Evolutionary conservation across 2,113 vertebrate genomes (phyloP).

Genomic region (Bujurquina vittata): DNA sequence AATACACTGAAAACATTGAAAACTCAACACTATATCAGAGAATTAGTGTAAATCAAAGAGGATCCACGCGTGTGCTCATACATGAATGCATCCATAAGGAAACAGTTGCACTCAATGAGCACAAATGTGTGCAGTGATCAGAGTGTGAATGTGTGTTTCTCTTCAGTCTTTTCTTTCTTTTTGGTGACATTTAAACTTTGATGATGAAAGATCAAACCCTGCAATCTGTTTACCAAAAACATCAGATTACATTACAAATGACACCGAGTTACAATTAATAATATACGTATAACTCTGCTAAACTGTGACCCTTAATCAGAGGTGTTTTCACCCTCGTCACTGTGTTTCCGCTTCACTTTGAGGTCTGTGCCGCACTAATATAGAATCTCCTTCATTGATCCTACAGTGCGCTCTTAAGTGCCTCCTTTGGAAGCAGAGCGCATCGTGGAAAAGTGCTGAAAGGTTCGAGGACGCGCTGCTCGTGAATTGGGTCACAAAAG

Average conservation of each 20-base stretch:
- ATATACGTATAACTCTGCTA: background rate
- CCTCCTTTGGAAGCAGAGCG: background rate
- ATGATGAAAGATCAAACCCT: background rate
- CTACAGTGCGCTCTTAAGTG: background rate
- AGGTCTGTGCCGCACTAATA: background rate
- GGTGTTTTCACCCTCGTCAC: background rate
- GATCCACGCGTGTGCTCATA: no score
- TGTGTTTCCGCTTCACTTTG: background rate
- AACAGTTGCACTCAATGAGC: no score
- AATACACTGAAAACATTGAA: no score
- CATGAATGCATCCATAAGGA: no score
- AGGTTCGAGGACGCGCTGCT: background rate
- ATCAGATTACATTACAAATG: background rate
- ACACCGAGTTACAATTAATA: background rate
- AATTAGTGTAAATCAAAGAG: no score
- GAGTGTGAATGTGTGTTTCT: background rate
- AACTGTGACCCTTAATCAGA: background rate
- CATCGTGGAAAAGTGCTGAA: background rate
- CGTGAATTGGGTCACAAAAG: background rate
- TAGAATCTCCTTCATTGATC: background rate
- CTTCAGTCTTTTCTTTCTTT: background rate
- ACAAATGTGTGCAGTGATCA: no score
- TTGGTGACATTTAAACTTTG: background rate
- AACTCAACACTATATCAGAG: no score
- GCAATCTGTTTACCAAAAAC: background rate